A percentile compares a stretch with the other conserved stretches of the same genome.
Conservation (phyloP, 92 coral and sea anemone species). For the Parazoanthus swiftii region DNA sequence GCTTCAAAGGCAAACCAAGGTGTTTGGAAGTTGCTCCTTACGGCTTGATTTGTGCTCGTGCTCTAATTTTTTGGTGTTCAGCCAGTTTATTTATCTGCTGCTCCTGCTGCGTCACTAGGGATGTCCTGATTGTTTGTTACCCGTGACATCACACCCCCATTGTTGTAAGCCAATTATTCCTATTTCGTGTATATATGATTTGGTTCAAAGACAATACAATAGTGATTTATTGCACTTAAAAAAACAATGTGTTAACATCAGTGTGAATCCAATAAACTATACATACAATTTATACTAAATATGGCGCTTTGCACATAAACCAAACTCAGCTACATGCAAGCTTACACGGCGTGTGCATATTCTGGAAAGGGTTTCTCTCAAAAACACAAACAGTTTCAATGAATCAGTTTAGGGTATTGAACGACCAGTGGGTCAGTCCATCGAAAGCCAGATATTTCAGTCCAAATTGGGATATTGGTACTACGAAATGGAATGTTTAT, state of each 20-base stretch:
- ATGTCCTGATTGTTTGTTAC: not conserved
- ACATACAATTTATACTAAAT: not conserved
- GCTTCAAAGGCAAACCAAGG: not conserved
- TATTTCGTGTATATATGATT: too few species aligned
- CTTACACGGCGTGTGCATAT: not conserved
- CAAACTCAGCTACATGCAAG: not conserved
- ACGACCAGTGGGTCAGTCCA: not conserved
- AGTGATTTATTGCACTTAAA: too few species aligned
- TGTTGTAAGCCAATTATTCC: too few species aligned
- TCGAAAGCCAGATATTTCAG: not conserved
- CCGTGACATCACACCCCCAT: not conserved
- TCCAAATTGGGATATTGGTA: not conserved
- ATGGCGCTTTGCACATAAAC: not conserved
- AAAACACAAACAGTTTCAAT: not conserved
- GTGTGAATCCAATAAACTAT: too few species aligned
- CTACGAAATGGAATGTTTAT: not conserved
- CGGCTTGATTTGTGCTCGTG: not conserved
- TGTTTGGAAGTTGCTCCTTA: not conserved
- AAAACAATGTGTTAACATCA: too few species aligned
- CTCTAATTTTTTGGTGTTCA: conserved; percentile 1
- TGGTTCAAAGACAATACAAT: too few species aligned
- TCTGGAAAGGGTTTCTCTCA: not conserved
- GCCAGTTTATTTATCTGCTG: not conserved
- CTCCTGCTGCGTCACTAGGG: conserved; percentile 12
- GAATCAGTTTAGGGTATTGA: not conserved